A percentile compares a stretch with the other conserved stretches of the same genome.
Evolutionary conservation across 2,797 vertebrate species (phyloP).

Genomic region (Tokudaia tokunoshimensis): DNA sequence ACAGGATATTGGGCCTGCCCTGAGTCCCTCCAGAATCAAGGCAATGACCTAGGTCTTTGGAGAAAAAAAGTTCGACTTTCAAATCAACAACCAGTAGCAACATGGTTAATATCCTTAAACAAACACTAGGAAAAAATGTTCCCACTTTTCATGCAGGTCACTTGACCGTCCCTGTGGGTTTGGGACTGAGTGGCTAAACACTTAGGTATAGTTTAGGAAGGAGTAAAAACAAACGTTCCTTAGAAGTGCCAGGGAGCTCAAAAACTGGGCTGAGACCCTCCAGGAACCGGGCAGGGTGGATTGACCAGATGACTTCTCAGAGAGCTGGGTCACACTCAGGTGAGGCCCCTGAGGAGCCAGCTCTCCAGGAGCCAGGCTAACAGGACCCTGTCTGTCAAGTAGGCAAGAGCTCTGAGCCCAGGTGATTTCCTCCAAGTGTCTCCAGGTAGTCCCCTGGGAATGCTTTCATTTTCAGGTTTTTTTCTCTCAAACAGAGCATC

Average conservation of each 20-base stretch:
- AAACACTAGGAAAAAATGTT: background rate
- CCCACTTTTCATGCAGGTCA: background rate
- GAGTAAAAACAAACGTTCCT: background rate
- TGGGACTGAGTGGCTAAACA: background rate
- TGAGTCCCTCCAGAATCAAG: background rate
- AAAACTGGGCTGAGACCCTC: background rate
- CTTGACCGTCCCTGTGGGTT: background rate
- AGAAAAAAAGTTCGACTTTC: background rate
- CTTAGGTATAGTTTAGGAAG: background rate
- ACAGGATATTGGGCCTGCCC: background rate
- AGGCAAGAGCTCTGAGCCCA: background rate
- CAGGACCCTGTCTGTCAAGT: background rate
- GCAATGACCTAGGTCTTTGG: background rate
- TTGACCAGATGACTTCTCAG: background rate
- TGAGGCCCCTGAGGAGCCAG: background rate
- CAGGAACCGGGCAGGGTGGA: background rate
- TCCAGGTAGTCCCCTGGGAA: background rate
- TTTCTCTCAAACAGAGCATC: conserved; percentile 47
- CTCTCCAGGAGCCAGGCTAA: background rate
- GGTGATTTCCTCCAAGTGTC: background rate
- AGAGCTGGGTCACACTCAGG: background rate
- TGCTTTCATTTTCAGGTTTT: conserved; percentile 5
- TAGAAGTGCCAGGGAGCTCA: background rate
- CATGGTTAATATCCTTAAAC: background rate
- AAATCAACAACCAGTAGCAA: background rate